Conservation (phyloP, 1,140 invertebrate species). For the Pinna nobilis region DNA sequence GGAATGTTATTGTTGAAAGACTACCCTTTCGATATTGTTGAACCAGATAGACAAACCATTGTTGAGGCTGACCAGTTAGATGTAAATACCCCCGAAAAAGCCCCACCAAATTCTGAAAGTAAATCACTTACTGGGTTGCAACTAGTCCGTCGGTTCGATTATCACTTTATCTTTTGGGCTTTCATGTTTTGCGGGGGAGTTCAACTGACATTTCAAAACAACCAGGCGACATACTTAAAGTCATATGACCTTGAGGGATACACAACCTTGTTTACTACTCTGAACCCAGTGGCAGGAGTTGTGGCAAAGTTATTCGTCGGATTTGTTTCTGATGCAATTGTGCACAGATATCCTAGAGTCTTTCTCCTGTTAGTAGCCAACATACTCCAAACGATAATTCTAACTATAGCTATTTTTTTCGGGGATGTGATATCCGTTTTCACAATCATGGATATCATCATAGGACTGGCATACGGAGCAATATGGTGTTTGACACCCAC, state of each 20-base stretch:
- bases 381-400: constrained; percentile 52
- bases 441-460: constrained; percentile 43
- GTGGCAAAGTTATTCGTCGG: constrained; percentile 60
- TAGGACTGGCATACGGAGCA: constrained; percentile 64
- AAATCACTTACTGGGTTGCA: constrained; percentile 47
- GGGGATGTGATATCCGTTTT: constrained; percentile 49
- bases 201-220: constrained; percentile 60
- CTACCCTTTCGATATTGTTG: constrained; percentile 28
- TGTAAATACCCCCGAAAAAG: neutral
- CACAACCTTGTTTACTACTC: constrained; percentile 58
- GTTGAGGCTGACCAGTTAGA: neutral
- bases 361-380: constrained; percentile 51
- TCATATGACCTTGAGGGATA: constrained; percentile 57
- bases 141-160: constrained; percentile 52
- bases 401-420: constrained; percentile 55
- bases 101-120: neutral
- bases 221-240: constrained; percentile 62
- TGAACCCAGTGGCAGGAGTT: constrained; percentile 53
- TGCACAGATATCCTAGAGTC: constrained; percentile 53
- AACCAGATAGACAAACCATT: neutral
- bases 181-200: constrained; percentile 61
- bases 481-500: constrained; percentile 65
- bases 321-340: constrained; percentile 54
- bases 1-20: constrained; percentile 44
- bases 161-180: constrained; percentile 61